Percentiles rank a stretch among this genome's conserved stretches.
Conservation (phyloP, 2,113 vertebrate genomes). For the Thermophis baileyi region DNA sequence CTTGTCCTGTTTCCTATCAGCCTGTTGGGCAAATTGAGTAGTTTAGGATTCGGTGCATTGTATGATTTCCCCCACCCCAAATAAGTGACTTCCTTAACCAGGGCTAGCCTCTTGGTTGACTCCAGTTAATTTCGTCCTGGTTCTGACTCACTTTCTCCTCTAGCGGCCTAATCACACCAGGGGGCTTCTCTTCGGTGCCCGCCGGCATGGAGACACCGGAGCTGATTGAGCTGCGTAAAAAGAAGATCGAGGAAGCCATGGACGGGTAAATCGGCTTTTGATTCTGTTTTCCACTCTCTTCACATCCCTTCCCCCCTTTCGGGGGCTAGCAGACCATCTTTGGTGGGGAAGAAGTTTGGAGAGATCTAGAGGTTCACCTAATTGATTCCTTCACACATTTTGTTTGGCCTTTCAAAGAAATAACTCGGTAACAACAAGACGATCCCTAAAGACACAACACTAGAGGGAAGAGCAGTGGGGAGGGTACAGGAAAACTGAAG, state of each 20-base stretch:
- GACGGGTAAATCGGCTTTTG: conserved; percentile 76
- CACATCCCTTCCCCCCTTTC: too few species aligned
- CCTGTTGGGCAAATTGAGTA: not conserved
- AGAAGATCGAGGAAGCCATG: conserved; percentile 94
- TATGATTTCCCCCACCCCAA: not conserved
- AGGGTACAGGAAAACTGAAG: not conserved
- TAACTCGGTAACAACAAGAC: not conserved
- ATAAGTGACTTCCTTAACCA: not conserved
- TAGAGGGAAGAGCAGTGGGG: not conserved
- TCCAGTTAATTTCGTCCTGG: not conserved
- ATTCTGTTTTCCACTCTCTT: not conserved
- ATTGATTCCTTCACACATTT: not conserved
- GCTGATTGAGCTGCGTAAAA: conserved; percentile 91
- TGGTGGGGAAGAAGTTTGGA: not conserved
- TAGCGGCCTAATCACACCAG: conserved; percentile 89
- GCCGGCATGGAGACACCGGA: conserved; percentile 92
- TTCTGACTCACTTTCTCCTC: conserved; percentile 12
- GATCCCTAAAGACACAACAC: too few species aligned
- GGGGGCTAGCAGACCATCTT: not conserved
- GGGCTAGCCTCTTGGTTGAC: not conserved
- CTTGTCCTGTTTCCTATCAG: not conserved
- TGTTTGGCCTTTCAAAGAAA: not conserved
- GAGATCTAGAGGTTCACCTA: not conserved
- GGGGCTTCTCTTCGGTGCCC: conserved; percentile 88
- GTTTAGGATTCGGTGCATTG: not conserved